A percentile compares a stretch with the other conserved stretches of the same genome.
phyloP scores from a whole-genome alignment of 1,140 invertebrate species.

The Leptonema lineaticorne region DNA sequence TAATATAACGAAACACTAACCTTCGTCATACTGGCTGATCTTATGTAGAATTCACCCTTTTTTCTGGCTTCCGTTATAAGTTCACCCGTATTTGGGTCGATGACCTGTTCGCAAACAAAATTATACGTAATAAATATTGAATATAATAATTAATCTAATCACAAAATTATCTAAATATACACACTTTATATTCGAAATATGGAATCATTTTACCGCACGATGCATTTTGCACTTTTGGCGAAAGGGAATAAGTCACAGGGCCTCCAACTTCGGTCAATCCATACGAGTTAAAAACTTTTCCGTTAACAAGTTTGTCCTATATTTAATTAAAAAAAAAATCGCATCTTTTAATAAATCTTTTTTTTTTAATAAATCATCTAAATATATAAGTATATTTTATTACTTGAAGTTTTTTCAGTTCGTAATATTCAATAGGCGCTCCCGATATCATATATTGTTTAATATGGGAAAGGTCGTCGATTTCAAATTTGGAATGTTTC shows the following conservation, averaged over 20 bases:
- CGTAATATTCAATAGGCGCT: conserved; percentile 21
- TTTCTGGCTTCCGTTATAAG: neutral
- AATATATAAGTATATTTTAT: neutral
- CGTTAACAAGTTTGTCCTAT: conserved; percentile 16
- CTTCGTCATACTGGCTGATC: conserved; percentile 21
- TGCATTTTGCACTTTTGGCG: neutral
- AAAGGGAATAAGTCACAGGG: conserved; percentile 28
- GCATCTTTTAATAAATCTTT: neutral
- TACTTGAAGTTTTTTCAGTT: conserved; percentile 9
- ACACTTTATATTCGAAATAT: conserved; percentile 43
- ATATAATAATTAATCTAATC: neutral
- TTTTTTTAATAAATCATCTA: no score
- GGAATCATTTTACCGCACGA: conserved; percentile 39
- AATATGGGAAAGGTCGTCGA: conserved; percentile 2
- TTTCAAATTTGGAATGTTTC: conserved; percentile 9
- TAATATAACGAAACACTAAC: conserved; percentile 1
- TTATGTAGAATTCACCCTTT: conserved; percentile 23
- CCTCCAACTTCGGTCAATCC: conserved; percentile 30
- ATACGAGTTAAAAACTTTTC: conserved; percentile 28
- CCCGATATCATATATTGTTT: conserved; percentile 26
- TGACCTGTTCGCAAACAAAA: neutral
- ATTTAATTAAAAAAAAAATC: neutral
- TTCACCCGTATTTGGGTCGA: neutral
- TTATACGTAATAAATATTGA: neutral
- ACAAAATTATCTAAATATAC: conserved; percentile 1